Conservation (phyloP, 2,797 vertebrate species). For the Lagodon rhomboides region DNA sequence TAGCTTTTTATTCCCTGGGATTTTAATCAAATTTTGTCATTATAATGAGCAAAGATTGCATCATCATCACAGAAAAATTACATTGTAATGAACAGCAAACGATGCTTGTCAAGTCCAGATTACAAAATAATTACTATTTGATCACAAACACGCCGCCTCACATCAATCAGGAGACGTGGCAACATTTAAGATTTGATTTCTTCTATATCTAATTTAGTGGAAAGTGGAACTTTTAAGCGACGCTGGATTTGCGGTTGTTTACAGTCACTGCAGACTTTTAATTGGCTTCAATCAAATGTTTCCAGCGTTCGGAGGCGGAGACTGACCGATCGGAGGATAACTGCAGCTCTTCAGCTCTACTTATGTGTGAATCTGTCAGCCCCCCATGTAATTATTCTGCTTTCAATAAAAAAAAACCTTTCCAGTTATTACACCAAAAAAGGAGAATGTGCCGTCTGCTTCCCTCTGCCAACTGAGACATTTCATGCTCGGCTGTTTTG, state of each 20-base stretch:
- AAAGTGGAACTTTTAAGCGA: constrained; percentile 12
- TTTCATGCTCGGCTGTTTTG: constrained; percentile 18
- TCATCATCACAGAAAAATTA: background rate
- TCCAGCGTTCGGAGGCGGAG: background rate
- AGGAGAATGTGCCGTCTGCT: background rate
- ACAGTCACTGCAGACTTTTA: constrained; percentile 9
- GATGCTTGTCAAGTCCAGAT: background rate
- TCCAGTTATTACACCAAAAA: constrained; percentile 33
- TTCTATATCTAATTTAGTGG: background rate
- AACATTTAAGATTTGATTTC: background rate
- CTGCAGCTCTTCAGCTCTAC: constrained; percentile 15
- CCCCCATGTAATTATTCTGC: constrained; percentile 5
- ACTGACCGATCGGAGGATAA: background rate
- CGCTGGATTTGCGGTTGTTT: constrained; percentile 1
- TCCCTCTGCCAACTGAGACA: constrained; percentile 9
- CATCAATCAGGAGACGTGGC: background rate
- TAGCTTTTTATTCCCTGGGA: background rate
- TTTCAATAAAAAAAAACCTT: constrained; percentile 8
- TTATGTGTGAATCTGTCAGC: background rate
- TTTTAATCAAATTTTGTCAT: background rate
- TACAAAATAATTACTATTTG: constrained; percentile 7
- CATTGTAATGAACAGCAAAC: background rate
- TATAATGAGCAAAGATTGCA: background rate
- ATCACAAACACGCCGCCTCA: background rate
- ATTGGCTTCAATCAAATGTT: constrained; percentile 17